Base-by-base conservation (phyloP, 2,797 vertebrate species). In the Anguilla obscura region DNA sequence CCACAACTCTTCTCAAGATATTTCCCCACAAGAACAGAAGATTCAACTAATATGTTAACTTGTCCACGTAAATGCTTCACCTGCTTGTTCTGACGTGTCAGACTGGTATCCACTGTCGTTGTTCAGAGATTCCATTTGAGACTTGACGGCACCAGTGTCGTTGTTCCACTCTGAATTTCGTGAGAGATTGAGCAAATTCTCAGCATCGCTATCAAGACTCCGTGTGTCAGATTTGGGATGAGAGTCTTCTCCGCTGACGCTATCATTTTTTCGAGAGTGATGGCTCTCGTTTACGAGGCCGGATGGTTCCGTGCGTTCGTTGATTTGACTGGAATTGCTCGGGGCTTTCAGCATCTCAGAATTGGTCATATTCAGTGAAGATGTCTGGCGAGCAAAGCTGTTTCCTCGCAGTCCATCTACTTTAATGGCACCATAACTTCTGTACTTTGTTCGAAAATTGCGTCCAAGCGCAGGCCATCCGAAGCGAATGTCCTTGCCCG, bases 41-140 rank as follows among this genome's bases (percentile, higher is more conserved):
- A 24, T 21, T 63, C 60, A 63, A 63, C 60, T 7, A 24, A n/a
- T 16, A 24, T 63, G 60, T 63, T 3, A 7, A 7, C 9, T 10
- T 9, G 2, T 79, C 14, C 54, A 52, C 24, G 66, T 24, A 18
- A 3, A 3, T 76, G 1, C 56, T 58, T 88, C 21, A 96, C 95
- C 95, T 93, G 93, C 45, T 50, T 48, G 79, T 82, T 27, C 27
- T 24, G 79, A 10, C 10, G 79, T 91, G 84, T 93, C 94, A 0
- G 90, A 90, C 69, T 94, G 94, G 87, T 93, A 90, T 69, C 60
- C 90, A 36, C 82, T 79, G 12, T 86, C 66, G 3, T 40, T 8
- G 33, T 86, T 84, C 8, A 60, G 33, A 18, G 58, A 12, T 21
- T 4, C 40, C 7, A 58, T 80, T 0, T 45, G 86, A 79, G 71